These are phyloP conservation scores for Coracias cyanogaster DNA, from an alignment of 2,797 vertebrate genomes.

Conservation along the genomic window DNA sequence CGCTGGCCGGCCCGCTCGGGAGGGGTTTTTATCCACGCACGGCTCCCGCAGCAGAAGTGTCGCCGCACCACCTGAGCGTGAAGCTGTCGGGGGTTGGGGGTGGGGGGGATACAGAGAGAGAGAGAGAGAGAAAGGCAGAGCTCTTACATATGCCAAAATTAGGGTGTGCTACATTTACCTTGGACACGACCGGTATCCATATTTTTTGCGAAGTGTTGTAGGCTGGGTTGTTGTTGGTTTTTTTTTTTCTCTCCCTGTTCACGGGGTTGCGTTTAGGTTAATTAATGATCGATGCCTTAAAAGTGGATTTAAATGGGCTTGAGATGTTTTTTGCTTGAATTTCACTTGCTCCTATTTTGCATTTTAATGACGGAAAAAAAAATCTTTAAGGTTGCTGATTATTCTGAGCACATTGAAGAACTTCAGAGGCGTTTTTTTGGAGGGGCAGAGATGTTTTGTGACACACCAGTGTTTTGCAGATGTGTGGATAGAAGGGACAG, in stretches of 20 bases:
- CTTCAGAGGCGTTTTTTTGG: background rate
- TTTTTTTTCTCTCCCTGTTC: background rate
- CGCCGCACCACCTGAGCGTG: background rate
- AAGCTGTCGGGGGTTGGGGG: background rate
- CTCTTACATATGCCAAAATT: accelerated
- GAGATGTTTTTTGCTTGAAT: background rate
- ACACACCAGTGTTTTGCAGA: background rate
- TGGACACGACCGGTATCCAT: accelerated
- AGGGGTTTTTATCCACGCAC: accelerated
- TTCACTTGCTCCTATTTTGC: background rate
- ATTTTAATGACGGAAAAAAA: background rate
- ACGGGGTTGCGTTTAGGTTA: background rate
- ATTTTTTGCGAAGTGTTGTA: background rate
- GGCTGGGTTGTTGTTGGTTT: too few relatives aligned
- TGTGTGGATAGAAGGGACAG: background rate
- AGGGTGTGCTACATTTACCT: background rate
- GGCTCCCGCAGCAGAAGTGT: background rate
- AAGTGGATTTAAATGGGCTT: background rate
- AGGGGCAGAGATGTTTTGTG: accelerated
- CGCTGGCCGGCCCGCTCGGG: too few relatives aligned
- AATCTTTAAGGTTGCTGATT: background rate
- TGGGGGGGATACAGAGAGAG: too few relatives aligned
- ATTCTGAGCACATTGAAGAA: background rate
- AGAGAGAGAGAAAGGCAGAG: background rate
- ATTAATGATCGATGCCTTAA: background rate